Evolutionary conservation across 2,797 vertebrate genomes (phyloP), one percentile per base, ranked within the genome.

Genomic region (Melanotaenia boesemani): DNA sequence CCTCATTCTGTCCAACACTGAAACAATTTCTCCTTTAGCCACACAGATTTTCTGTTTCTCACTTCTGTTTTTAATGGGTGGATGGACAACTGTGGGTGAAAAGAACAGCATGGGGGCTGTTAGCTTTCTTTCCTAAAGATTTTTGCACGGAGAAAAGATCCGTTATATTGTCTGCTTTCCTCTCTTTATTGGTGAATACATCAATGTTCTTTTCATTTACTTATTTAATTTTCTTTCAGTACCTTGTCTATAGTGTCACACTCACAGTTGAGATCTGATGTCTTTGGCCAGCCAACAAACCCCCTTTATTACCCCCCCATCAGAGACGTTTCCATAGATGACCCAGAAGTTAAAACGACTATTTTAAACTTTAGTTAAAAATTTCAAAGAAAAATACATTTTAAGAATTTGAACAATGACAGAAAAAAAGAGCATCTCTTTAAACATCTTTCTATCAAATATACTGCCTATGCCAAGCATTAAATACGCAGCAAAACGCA

Each of bases 101-200:
- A 88, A 82, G 84, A 84, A 66, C 86, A 79, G 81, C 81, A 77
- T 67, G 80, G 60, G 68, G 77, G 50, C 69, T 82, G 74, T 72
- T 67, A 57, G 67, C 77, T 74, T 72, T 77, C 74, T 61, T 66
- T 80, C 66, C 70, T 62, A 65, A 75, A 63, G 73, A 72, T 68
- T 70, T 84, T 30, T 79, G 77, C 77, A 84, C 50, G 65, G 34
- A 77, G 55, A 85, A 75, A 55, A 77, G 75, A 68, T 79, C 71
- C 78, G 68, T 87, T 67, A 76, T 81, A 63, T 71, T 36, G 80
- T 74, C 77, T 73, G 74, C 70, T 81, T 79, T 80, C 57, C 67
- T 83, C 72, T 70, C 77, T 79, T 81, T 60, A 69, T 73, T 70
- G 46, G 26, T 79, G 78, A 87, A 84, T 48, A 79, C 70, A 81